A percentile compares a stretch with the other conserved stretches of the same genome.
phyloP scores from a whole-genome alignment of 2,113 vertebrate genomes.

The Calyptomena viridis region DNA sequence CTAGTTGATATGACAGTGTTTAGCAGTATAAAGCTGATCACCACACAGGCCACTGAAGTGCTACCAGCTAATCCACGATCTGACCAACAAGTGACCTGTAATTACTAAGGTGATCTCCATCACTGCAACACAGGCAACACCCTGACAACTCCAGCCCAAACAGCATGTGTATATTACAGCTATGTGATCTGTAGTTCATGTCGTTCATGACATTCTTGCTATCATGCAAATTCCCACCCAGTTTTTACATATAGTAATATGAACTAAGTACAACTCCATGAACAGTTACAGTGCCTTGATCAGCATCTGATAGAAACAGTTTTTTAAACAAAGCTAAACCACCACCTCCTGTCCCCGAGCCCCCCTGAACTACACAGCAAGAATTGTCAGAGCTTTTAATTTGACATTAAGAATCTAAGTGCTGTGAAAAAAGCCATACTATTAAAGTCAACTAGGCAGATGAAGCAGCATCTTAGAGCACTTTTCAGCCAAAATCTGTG shows the following conservation, averaged over 20 bases:
- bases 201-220: neutral
- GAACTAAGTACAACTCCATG: neutral
- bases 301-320: neutral
- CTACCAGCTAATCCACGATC: neutral
- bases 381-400: neutral
- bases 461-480: neutral
- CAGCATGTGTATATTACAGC: neutral
- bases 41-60: neutral
- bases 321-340: neutral
- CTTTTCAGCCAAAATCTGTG: neutral
- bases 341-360: neutral
- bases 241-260: neutral
- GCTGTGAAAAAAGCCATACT: neutral
- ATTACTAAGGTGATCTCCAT: neutral
- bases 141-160: neutral
- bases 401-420: neutral
- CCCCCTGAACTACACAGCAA: neutral
- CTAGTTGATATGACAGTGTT: neutral
- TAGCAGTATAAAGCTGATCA: neutral
- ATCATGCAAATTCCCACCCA: fast-evolving
- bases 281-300: neutral
- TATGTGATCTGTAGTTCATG: neutral
- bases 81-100: neutral
- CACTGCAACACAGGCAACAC: neutral
- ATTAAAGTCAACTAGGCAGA: neutral